phyloP scores from a whole-genome alignment of 2,797 vertebrate species.

The Muscicapa comitata region DNA sequence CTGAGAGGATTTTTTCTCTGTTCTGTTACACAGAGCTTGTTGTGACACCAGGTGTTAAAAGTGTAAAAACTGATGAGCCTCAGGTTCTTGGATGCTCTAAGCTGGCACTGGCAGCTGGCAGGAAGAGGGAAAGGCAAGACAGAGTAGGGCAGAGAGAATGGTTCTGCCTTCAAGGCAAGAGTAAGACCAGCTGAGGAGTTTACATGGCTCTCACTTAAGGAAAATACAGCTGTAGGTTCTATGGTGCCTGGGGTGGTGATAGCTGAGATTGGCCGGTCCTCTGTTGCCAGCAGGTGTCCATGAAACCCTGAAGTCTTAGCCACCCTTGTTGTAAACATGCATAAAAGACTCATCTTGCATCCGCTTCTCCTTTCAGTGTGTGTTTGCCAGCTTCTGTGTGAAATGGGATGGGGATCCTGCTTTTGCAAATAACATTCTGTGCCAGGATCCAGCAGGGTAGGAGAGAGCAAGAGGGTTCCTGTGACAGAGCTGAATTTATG shows the following conservation, averaged over 20 bases:
- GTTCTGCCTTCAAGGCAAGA: background rate
- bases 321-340: background rate
- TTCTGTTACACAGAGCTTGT: background rate
- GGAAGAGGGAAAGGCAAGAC: background rate
- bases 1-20: background rate
- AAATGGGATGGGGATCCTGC: background rate
- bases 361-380: background rate
- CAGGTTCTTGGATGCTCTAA: background rate
- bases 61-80: background rate
- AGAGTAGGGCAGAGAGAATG: background rate
- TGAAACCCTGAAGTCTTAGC: background rate
- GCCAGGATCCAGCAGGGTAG: background rate
- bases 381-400: background rate
- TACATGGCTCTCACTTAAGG: accelerated
- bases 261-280: background rate
- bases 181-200: background rate
- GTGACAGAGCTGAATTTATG: background rate
- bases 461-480: background rate
- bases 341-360: background rate
- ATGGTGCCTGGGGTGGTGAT: background rate
- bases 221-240: background rate
- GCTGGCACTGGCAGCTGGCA: background rate
- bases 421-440: background rate
- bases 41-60: background rate
- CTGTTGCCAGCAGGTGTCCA: background rate